Base-by-base conservation (phyloP, 2,888 invertebrate genomes). In the Peribatodes rhomboidaria region DNA sequence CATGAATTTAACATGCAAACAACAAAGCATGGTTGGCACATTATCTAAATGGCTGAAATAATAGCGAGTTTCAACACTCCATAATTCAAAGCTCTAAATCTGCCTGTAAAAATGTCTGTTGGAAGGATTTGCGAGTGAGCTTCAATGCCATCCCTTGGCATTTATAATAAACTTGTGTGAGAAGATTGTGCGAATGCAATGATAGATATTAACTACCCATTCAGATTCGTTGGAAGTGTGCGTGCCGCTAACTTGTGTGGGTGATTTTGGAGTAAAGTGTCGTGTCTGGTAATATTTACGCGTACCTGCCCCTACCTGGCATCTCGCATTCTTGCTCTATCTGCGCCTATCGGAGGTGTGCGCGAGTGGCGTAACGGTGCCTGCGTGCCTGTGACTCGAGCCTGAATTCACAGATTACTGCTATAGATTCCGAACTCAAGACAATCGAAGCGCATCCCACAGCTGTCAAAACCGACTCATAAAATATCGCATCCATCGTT, bases 241-340 rank as follows among this genome's bases (percentile, higher is more conserved):
- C 42, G 60, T 37, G 55, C 14, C 3, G 53, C 16, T 31, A 46
- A 62, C 56, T 50, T 54, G 57, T 68, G 68, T 64, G 69, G 61
- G 68, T 67, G 55, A 33, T 64, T 71, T 68, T 67, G 56, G 68
- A 60, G 63, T 54, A 70, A 41, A 39, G 56, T 66, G 64, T 52
- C 49, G 60, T 55, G 52, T 67, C 71, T 68, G 59, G 61, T 61
- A 68, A 56, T 61, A 67, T 62, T 68, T 68, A 68, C 52, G 60
- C 52, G 61, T 85, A 85, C 87, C 86, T 89, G 88, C 82, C 81
- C 76, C 83, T 87, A 88, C 89, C 88, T 87, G 86, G 61, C 85
- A 84, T 85, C 86, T 84, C 80, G 81, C 87, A 88, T 91, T 91
- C 89, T 85, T 86, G 85, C 80, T 82, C 86, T 90, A 90, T 90